Evolutionary conservation across 1,140 invertebrate genomes (phyloP).

Genomic region (Drepana arcuata): DNA sequence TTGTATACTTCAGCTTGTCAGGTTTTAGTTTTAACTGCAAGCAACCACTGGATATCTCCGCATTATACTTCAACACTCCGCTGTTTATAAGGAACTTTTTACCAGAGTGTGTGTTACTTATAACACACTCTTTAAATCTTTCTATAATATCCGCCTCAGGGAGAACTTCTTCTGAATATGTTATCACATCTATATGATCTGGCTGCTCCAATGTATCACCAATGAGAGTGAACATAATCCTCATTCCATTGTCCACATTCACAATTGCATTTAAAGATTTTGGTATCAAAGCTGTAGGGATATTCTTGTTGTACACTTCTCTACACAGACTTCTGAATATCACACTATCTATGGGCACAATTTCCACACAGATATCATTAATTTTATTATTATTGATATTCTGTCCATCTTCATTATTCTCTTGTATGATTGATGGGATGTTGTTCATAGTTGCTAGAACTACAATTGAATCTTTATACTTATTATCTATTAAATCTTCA

Average conservation of each 20-base stretch:
- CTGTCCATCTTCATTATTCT: slow-evolving; percentile 29
- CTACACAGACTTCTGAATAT: slow-evolving; percentile 49
- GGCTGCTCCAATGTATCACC: slow-evolving; percentile 47
- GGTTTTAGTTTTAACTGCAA: slow-evolving; percentile 72
- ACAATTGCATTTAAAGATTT: slow-evolving; percentile 57
- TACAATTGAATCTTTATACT: slow-evolving; percentile 40
- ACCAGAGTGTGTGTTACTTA: slow-evolving; percentile 61
- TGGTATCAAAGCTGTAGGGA: slow-evolving; percentile 59
- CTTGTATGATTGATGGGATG: slow-evolving; percentile 41
- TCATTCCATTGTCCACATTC: slow-evolving; percentile 56
- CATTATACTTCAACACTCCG: slow-evolving; percentile 71
- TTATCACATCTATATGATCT: slow-evolving; percentile 73
- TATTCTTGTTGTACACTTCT: slow-evolving; percentile 55
- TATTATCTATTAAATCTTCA: slow-evolving; percentile 44
- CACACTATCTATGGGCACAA: slow-evolving; percentile 49
- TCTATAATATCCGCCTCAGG: slow-evolving; percentile 68
- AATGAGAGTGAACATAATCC: slow-evolving; percentile 53
- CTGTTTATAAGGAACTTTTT: slow-evolving; percentile 75
- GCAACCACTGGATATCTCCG: slow-evolving; percentile 58
- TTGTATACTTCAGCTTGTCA: slow-evolving; percentile 71
- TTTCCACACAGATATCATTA: slow-evolving; percentile 58
- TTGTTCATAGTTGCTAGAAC: slow-evolving; percentile 53
- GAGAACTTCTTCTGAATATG: slow-evolving; percentile 46
- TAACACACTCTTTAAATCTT: slow-evolving; percentile 74
- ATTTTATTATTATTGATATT: slow-evolving; percentile 28